These are phyloP conservation scores for Phymanthus crucifer DNA, from an alignment of 92 coral and sea anemone genomes.

Conservation along the genomic window DNA sequence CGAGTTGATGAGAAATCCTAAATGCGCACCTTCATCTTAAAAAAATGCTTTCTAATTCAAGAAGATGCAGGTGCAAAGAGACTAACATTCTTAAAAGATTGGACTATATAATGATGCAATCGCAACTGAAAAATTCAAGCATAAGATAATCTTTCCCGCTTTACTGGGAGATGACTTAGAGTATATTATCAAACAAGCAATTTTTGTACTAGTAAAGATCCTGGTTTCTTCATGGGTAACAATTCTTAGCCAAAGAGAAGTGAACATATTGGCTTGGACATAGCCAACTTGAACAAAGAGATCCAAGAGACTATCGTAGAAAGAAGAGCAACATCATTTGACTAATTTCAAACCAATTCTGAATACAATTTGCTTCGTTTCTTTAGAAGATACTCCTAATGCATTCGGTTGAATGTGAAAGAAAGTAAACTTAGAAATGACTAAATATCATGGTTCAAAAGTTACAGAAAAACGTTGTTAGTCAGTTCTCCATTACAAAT, in stretches of 20 bases:
- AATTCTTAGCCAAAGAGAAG: neutral
- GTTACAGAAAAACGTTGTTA: neutral
- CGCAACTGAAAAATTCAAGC: neutral
- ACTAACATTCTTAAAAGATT: neutral
- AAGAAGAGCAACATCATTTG: neutral
- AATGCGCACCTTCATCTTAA: neutral
- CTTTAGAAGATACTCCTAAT: neutral
- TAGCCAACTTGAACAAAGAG: conserved; percentile 2
- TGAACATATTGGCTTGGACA: neutral
- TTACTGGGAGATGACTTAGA: neutral
- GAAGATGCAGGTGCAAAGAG: conserved; percentile 1
- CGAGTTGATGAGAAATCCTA: no score
- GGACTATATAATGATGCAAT: neutral
- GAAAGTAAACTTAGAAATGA: neutral
- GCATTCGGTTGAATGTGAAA: neutral
- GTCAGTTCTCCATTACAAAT: neutral
- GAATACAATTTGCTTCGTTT: conserved; percentile 1
- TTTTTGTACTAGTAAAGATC: neutral
- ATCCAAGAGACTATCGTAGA: neutral
- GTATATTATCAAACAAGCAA: neutral
- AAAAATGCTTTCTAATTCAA: neutral
- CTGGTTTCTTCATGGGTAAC: neutral
- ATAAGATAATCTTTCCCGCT: neutral
- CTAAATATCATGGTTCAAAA: neutral
- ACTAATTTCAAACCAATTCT: neutral